Evolutionary conservation across 2,797 vertebrate species (phyloP).

Genomic region (Sebastiscus tertius): DNA sequence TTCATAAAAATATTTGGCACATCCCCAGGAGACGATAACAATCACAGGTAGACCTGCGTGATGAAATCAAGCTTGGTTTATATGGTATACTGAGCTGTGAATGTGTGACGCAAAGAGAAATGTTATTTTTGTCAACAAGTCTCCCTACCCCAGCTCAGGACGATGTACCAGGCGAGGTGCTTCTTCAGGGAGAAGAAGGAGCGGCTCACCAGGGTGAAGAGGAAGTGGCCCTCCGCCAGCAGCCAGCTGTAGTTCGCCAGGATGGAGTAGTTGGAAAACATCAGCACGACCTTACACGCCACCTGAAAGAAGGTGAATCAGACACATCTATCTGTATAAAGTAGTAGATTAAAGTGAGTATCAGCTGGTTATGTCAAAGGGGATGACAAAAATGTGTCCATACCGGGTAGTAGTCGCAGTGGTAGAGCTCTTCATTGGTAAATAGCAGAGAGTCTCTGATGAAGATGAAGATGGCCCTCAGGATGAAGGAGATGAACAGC

Average conservation of each 20-base stretch:
- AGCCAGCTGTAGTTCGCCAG: slow-evolving; percentile 97
- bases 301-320: slow-evolving; percentile 72
- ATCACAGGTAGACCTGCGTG: slow-evolving; percentile 84
- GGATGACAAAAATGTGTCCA: not conserved
- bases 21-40: slow-evolving; percentile 87
- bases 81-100: not conserved
- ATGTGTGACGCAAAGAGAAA: not conserved
- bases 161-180: slow-evolving; percentile 88
- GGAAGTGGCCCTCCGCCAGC: slow-evolving; percentile 93
- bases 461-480: slow-evolving; percentile 92
- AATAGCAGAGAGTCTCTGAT: slow-evolving; percentile 90
- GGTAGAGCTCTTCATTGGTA: slow-evolving; percentile 84
- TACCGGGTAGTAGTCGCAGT: slow-evolving; percentile 89
- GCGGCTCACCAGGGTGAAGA: slow-evolving; percentile 90
- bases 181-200: slow-evolving; percentile 92
- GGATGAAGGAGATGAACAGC: slow-evolving; percentile 93
- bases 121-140: not conserved
- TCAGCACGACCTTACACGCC: slow-evolving; percentile 89
- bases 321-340: not conserved
- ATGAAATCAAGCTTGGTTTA: not conserved
- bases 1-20: slow-evolving; percentile 89
- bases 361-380: not conserved
- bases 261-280: slow-evolving; percentile 94
- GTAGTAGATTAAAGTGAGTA: not conserved
- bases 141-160: slow-evolving; percentile 91